Evolutionary conservation across 2,888 invertebrate genomes (phyloP).

Genomic region (Drosophila subquinaria): DNA sequence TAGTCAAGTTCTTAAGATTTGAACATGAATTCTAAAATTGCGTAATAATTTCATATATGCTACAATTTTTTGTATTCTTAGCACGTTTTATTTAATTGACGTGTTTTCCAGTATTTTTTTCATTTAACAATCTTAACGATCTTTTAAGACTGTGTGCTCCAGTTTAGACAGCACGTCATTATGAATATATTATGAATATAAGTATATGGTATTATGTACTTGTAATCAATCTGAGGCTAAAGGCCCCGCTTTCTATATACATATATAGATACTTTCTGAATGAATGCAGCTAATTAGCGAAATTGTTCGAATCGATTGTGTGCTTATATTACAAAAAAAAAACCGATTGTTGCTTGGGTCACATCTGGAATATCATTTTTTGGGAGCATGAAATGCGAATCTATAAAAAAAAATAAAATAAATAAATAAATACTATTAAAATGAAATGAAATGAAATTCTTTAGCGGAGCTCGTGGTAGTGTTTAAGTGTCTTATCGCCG

Average conservation of each 20-base stretch:
- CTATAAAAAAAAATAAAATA: not conserved
- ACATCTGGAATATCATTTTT: constrained; percentile 17
- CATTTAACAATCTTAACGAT: constrained; percentile 47
- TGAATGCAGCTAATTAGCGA: constrained; percentile 68
- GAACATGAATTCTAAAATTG: constrained; percentile 3
- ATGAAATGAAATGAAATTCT: constrained; percentile 11
- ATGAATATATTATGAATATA: constrained; percentile 21
- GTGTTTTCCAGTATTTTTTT: constrained; percentile 13
- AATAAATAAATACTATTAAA: constrained; percentile 1
- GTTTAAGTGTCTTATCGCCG: constrained; percentile 27
- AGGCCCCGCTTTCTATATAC: constrained; percentile 31
- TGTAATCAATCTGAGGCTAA: constrained; percentile 34
- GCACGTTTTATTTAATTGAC: constrained; percentile 48
- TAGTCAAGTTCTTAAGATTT: constrained; percentile 3
- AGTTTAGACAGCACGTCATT: constrained; percentile 59
- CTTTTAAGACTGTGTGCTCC: constrained; percentile 47
- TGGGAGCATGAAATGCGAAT: not conserved
- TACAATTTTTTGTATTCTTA: constrained; percentile 15
- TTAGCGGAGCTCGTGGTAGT: constrained; percentile 18
- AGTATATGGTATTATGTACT: constrained; percentile 10
- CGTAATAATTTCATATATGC: constrained; percentile 2
- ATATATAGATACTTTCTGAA: constrained; percentile 12
- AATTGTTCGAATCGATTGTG: constrained; percentile 56
- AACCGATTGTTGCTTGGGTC: constrained; percentile 13
- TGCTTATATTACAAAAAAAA: constrained; percentile 24